Conservation (phyloP, 1,140 invertebrate species). For the Aphelenchoides avenae region DNA sequence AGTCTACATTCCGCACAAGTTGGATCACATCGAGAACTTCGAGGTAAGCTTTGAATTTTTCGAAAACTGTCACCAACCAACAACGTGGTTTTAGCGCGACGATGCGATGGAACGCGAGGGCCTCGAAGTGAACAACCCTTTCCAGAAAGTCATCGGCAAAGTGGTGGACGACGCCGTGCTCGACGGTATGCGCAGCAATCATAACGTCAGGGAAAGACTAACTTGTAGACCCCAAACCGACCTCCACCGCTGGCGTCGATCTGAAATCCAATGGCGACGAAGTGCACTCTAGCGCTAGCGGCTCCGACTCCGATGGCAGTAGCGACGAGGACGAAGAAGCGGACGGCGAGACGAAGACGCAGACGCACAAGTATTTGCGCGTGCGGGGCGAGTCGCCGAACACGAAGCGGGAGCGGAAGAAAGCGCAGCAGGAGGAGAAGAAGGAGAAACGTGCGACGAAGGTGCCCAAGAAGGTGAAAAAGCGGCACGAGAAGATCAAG, state of each 20-base stretch:
- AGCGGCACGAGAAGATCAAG: constrained; percentile 61
- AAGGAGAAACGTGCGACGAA: constrained; percentile 79
- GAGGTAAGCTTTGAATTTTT: no score
- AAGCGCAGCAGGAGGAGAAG: constrained; percentile 68
- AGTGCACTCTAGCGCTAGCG: no score
- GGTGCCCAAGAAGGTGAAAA: constrained; percentile 91
- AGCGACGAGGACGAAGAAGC: constrained; percentile 12
- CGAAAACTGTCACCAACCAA: no score
- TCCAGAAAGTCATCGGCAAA: constrained; percentile 52
- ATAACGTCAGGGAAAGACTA: no score
- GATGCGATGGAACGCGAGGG: constrained; percentile 74
- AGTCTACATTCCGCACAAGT: constrained; percentile 83
- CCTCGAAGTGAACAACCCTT: constrained; percentile 64
- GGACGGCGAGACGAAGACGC: constrained; percentile 21
- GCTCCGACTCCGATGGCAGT: constrained; percentile 60
- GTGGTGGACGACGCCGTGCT: constrained; percentile 19
- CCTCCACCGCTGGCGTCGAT: no score
- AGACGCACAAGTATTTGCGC: constrained; percentile 39
- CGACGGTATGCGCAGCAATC: constrained; percentile 11
- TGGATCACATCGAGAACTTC: constrained; percentile 83
- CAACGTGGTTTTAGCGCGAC: no score
- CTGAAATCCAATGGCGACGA: no score
- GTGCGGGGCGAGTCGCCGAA: constrained; percentile 75
- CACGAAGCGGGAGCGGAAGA: constrained; percentile 70
- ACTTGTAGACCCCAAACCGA: no score